Conservation (phyloP, 2,113 vertebrate species). For the Typhlomys cinereus region DNA sequence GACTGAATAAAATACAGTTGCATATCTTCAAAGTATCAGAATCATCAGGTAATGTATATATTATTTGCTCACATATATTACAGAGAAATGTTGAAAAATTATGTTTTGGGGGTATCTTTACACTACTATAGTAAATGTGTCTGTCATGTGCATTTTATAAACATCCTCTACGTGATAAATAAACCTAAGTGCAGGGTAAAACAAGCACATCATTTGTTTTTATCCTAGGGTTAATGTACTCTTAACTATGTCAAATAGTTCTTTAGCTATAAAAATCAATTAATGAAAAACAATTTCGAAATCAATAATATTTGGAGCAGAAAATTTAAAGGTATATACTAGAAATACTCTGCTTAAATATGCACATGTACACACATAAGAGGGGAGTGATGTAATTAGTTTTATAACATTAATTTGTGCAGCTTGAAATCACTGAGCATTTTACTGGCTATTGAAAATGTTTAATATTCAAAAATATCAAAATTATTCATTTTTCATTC, state of each 20-base stretch:
- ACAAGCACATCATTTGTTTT: neutral
- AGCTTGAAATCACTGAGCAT: slow-evolving; percentile 64
- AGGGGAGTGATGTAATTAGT: slow-evolving; percentile 58
- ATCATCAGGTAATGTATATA: neutral
- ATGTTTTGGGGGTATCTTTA: neutral
- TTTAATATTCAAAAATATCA: neutral
- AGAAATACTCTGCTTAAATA: slow-evolving; percentile 60
- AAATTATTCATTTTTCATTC: neutral
- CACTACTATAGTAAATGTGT: neutral
- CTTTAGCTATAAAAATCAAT: slow-evolving; percentile 48
- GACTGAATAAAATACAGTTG: neutral
- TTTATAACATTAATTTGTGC: slow-evolving; percentile 63
- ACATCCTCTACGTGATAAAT: neutral
- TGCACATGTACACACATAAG: slow-evolving; percentile 70
- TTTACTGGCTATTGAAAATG: neutral
- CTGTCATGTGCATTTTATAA: slow-evolving; percentile 3
- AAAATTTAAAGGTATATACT: slow-evolving; percentile 11
- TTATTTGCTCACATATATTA: neutral
- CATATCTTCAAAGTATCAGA: neutral
- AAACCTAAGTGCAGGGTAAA: slow-evolving; percentile 36
- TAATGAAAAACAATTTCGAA: slow-evolving; percentile 33
- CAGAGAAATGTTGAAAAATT: neutral
- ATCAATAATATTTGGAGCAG: slow-evolving; percentile 67
- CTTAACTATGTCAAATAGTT: neutral
- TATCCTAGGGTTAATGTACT: slow-evolving; percentile 51